Evolutionary conservation across 1,140 invertebrate species (phyloP).

Genomic region (Goniozus legneri): DNA sequence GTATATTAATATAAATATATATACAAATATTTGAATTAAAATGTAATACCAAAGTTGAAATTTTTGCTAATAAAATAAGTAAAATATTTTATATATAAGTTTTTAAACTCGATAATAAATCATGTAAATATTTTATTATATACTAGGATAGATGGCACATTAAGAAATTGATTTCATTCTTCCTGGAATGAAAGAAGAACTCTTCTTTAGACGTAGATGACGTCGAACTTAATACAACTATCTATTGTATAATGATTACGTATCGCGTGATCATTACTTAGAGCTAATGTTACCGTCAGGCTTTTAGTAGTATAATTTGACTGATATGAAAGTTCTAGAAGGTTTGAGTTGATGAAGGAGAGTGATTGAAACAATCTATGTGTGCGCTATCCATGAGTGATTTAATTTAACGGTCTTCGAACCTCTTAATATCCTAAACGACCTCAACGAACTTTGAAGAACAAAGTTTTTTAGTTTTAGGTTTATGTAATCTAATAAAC

Average conservation of each 20-base stretch:
- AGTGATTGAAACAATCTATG: conserved; percentile 27
- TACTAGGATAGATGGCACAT: not conserved
- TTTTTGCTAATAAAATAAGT: not conserved
- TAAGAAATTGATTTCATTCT: not conserved
- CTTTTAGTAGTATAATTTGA: conserved; percentile 17
- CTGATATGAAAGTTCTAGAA: conserved; percentile 25
- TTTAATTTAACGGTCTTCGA: conserved; percentile 18
- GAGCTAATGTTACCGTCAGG: conserved; percentile 10
- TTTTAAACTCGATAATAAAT: not conserved
- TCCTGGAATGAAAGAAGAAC: conserved; percentile 6
- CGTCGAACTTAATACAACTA: conserved; percentile 10
- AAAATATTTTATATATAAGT: conserved; percentile 3
- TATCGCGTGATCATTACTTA: conserved; percentile 13
- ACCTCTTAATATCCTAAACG: conserved; percentile 4
- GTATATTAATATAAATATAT: not conserved
- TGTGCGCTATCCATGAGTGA: conserved; percentile 15
- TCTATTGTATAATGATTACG: conserved; percentile 22
- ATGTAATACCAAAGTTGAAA: not conserved
- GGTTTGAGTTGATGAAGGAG: conserved; percentile 9
- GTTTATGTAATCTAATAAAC: not conserved
- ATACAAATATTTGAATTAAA: not conserved
- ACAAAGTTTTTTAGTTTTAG: not conserved
- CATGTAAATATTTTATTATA: not conserved
- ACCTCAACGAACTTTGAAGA: not conserved
- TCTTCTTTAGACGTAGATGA: conserved; percentile 1